Percentiles rank a stretch among this genome's conserved stretches.
These are phyloP conservation scores for Ormyrus nitidulus DNA, from an alignment of 2,888 invertebrate genomes.

Conservation along the genomic window DNA sequence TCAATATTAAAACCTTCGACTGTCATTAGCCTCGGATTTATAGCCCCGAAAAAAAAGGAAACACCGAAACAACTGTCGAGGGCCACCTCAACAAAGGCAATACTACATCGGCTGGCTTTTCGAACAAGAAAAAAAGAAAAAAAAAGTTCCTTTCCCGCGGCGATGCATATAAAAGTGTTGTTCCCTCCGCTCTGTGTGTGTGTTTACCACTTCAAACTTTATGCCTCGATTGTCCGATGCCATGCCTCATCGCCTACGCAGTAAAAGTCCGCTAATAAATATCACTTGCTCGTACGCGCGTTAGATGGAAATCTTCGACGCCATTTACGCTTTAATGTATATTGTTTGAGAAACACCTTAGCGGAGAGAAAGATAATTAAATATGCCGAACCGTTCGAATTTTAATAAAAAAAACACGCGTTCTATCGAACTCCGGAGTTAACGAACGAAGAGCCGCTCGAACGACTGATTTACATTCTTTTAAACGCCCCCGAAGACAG, in stretches of 20 bases:
- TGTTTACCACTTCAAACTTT: constrained; percentile 9
- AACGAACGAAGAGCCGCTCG: neutral
- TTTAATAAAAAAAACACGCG: neutral
- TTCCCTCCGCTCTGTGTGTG: neutral
- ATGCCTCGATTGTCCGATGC: constrained; percentile 3
- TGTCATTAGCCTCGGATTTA: no score
- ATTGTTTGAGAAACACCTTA: neutral
- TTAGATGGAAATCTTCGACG: constrained; percentile 2
- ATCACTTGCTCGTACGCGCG: constrained; percentile 1
- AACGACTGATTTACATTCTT: no score
- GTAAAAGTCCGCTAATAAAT: constrained; percentile 27
- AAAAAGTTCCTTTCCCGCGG: constrained; percentile 4
- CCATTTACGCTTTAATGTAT: neutral
- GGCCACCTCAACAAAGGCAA: no score
- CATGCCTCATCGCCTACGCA: constrained; percentile 15
- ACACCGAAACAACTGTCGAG: no score
- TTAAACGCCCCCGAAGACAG: no score
- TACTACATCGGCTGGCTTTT: no score
- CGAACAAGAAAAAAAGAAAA: neutral
- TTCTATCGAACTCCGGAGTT: neutral
- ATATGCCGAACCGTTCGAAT: neutral
- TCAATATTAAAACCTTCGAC: no score
- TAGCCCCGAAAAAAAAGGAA: no score
- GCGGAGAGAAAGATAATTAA: no score
- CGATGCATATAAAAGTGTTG: neutral